Evolutionary conservation across 2,888 invertebrate species (phyloP).

Genomic region (Fragum sueziense): DNA sequence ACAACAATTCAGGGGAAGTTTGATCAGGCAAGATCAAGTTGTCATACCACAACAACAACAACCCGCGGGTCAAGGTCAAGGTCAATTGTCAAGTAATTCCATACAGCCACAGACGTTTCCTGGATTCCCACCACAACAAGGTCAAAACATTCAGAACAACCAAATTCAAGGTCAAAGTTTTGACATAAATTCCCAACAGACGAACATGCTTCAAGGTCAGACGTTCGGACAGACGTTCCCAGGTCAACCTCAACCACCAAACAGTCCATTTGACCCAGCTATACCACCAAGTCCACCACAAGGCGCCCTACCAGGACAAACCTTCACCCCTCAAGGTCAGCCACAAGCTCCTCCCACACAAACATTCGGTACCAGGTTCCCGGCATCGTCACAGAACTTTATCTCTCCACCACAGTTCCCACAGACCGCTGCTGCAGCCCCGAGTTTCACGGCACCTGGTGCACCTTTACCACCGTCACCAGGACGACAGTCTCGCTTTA

Average conservation of each 20-base stretch:
- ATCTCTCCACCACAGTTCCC: not conserved
- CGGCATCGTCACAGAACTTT: not conserved
- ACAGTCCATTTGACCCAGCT: not conserved
- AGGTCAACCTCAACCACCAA: no score
- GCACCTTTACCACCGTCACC: not conserved
- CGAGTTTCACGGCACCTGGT: not conserved
- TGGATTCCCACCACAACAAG: not conserved
- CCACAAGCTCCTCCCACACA: not conserved
- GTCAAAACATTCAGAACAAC: not conserved
- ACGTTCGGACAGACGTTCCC: not conserved
- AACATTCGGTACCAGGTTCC: not conserved
- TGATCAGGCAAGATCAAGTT: not conserved
- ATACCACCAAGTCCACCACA: not conserved
- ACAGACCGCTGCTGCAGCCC: not conserved
- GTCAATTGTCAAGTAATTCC: not conserved
- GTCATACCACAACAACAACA: not conserved
- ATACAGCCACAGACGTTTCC: not conserved
- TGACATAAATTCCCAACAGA: not conserved
- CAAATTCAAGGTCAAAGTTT: not conserved
- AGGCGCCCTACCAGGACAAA: not conserved
- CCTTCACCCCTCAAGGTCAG: not conserved
- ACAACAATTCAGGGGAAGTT: not conserved
- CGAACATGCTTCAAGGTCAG: constrained; percentile 2
- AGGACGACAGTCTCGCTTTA: not conserved
- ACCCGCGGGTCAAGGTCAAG: not conserved